phyloP scores from a whole-genome alignment of 2,113 vertebrate species.

The Calyptommatus sinebrachiatus region DNA sequence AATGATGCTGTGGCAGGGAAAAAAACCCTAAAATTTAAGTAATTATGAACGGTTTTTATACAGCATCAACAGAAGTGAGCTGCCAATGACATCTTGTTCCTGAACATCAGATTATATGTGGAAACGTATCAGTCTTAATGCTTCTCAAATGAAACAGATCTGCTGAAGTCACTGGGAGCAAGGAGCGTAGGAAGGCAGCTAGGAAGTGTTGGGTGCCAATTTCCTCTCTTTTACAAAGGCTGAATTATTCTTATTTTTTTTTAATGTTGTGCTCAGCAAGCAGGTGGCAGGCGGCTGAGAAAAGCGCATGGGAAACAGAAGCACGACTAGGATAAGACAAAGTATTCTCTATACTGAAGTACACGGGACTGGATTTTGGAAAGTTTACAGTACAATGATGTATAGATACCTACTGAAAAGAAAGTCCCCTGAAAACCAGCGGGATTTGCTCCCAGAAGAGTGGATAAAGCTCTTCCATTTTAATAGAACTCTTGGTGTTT shows the following conservation, averaged over 20 bases:
- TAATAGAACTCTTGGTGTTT: background rate
- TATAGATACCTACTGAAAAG: background rate
- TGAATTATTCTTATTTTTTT: background rate
- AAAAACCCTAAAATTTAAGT: background rate
- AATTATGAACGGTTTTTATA: background rate
- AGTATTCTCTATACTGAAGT: background rate
- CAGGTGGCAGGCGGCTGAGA: background rate
- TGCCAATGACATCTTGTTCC: background rate
- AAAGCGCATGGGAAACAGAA: background rate
- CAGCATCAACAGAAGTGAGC: background rate
- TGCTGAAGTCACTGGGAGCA: background rate
- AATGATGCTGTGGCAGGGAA: background rate
- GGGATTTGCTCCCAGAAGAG: background rate
- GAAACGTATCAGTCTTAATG: background rate
- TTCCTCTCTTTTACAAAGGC: background rate
- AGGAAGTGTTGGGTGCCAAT: background rate
- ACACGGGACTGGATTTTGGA: background rate
- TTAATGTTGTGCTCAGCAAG: background rate
- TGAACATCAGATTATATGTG: background rate
- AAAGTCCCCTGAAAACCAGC: background rate
- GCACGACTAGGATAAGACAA: background rate
- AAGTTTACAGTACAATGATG: background rate
- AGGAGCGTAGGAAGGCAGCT: background rate
- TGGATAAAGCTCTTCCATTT: background rate
- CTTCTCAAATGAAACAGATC: background rate